Percentiles rank a stretch among this genome's conserved stretches.
These are phyloP conservation scores for Athene noctua DNA, from an alignment of 2,113 vertebrate species.

Conservation along the genomic window DNA sequence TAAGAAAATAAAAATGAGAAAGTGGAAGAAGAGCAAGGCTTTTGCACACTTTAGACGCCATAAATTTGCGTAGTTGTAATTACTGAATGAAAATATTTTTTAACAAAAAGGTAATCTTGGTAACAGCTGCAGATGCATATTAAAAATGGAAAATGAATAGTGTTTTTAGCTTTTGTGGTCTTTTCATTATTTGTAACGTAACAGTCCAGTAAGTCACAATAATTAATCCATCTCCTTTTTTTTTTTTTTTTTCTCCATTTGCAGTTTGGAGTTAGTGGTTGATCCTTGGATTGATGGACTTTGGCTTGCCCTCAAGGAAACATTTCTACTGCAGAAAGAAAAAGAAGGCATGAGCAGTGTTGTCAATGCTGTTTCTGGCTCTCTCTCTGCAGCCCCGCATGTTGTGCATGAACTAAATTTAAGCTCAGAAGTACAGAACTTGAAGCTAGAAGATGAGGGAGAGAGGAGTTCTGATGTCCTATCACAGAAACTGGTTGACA, in stretches of 20 bases:
- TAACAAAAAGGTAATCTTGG: not conserved
- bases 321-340: constrained; percentile 63
- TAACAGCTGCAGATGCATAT: not conserved
- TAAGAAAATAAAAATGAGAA: not conserved
- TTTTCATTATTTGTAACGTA: not conserved
- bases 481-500: not conserved
- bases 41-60: fast-evolving
- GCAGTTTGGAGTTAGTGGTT: constrained; percentile 90
- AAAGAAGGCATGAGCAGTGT: constrained; percentile 2
- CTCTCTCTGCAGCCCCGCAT: not conserved
- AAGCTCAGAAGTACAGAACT: constrained; percentile 69
- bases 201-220: not conserved
- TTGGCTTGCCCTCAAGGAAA: constrained; percentile 83
- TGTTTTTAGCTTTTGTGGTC: not conserved
- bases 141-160: not conserved
- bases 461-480: not conserved
- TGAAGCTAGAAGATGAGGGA: constrained; percentile 71
- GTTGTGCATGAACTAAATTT: not conserved
- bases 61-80: not conserved
- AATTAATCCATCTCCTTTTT: not conserved
- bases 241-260: not conserved
- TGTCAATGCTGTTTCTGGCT: not conserved
- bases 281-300: constrained; percentile 95
- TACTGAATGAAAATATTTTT: not conserved
- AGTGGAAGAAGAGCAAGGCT: not conserved